Base-by-base conservation (phyloP, 1,140 invertebrate species). In the Magallana gigas region DNA sequence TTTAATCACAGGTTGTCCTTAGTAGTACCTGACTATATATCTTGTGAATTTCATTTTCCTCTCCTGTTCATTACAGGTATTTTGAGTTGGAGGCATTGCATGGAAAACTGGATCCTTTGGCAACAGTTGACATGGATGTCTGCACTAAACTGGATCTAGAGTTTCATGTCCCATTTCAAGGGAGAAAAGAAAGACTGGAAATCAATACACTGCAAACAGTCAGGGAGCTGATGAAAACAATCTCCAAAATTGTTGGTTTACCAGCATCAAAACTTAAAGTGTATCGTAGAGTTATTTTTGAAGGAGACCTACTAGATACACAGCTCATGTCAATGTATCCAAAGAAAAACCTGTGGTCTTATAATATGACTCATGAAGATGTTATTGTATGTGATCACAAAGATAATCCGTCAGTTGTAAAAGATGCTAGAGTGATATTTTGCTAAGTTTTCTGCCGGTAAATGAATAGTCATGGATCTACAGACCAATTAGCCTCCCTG, bases 201-300 rank as follows among this genome's bases (percentile, higher is more conserved):
- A 83, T 92, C 8, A 83, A 88, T 80, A 85, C 87, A 29, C 86
- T 81, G 14, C 90, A 91, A 64, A 91, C 90, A 9, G 88, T 91
- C 48, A 86, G 82, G 36, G 87, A 91, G 16, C 87, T 92, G 11
- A 91, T 91, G 68, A 91, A 92, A 84, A 36, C 85, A 1, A 62
- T 92, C 23, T 80, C 89, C 48, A 90, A 91, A 29, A 96, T 98
- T 93, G 96, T 97, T 64, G 97, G 97, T 81, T 96, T 98, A 93
- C 96, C 97, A 29, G 96, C 96, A 0, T 96, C 96, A 56, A 97
- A 97, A 94, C 98, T 98, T 97, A 96, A 97, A 90, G 95, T 98
- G 8, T 95, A 93, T 90, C 58, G 8, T 14, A 62, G 12, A 14
- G 16, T 18, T 5, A 23, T 84, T 14, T 36, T 36, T 14, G 7